Conservation (phyloP, 2,113 vertebrate species). For the Andinoacara biseriatus region DNA sequence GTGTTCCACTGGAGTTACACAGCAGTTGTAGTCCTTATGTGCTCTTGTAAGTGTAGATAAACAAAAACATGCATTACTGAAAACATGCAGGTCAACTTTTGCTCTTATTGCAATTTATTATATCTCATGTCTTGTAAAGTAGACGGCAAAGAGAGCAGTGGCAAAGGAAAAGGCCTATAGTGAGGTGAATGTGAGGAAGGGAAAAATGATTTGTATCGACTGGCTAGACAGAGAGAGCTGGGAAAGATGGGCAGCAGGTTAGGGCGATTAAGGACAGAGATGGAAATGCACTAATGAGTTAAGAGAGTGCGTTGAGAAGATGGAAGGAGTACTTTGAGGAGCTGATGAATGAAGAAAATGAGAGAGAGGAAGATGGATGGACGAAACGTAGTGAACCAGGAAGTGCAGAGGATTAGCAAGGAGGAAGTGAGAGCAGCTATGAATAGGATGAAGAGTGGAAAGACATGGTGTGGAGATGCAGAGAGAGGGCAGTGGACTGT, state of each 20-base stretch:
- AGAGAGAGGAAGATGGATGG: background rate
- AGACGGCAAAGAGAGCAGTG: background rate
- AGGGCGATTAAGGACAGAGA: background rate
- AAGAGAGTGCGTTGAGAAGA: background rate
- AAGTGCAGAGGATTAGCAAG: background rate
- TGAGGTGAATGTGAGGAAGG: background rate
- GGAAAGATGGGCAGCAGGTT: background rate
- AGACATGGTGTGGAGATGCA: no score
- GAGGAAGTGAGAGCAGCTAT: background rate
- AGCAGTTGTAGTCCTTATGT: conserved; percentile 8
- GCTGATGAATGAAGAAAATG: background rate
- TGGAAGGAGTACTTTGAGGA: background rate
- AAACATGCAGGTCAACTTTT: background rate
- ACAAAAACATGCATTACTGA: background rate
- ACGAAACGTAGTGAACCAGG: background rate
- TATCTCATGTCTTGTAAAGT: background rate
- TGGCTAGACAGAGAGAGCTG: background rate
- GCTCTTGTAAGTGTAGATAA: conserved; percentile 8
- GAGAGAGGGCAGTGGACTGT: no score
- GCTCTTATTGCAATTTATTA: background rate
- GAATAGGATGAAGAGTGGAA: no score
- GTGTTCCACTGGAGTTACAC: background rate
- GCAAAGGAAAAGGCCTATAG: background rate
- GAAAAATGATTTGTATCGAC: background rate
- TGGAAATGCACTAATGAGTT: background rate